Percentiles rank a stretch among this genome's conserved stretches.
Evolutionary conservation across 2,888 invertebrate genomes (phyloP).

Genomic region (Azorinus chamasolen): DNA sequence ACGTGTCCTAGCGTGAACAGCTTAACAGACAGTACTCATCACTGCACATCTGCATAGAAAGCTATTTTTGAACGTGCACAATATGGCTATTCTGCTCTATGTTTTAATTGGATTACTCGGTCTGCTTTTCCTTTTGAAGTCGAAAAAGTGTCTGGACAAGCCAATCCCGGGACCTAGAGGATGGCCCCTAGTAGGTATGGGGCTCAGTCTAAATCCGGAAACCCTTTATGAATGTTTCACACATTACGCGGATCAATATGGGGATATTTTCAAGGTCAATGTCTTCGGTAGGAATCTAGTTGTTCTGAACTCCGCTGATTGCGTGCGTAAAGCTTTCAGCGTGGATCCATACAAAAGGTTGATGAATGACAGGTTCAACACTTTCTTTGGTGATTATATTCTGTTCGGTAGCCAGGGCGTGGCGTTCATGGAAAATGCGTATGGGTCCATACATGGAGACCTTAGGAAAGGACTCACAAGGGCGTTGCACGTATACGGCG

Average conservation of each 20-base stretch:
- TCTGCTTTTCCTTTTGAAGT: neutral
- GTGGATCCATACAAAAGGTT: conserved; percentile 21
- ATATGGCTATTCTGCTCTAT: too few species aligned
- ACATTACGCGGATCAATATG: conserved; percentile 18
- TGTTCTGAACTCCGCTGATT: conserved; percentile 18
- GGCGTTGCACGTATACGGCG: conserved; percentile 23
- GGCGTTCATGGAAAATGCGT: conserved; percentile 9
- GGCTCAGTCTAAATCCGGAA: conserved; percentile 14
- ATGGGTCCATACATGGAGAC: conserved; percentile 13
- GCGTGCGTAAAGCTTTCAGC: conserved; percentile 23
- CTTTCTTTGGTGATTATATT: conserved; percentile 29
- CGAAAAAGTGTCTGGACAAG: conserved; percentile 6
- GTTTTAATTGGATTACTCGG: too few species aligned
- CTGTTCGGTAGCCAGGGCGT: conserved; percentile 13
- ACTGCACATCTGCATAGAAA: too few species aligned
- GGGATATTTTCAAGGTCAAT: conserved; percentile 32
- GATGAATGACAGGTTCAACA: conserved; percentile 24
- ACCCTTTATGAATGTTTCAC: conserved; percentile 6
- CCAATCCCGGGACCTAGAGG: conserved; percentile 36
- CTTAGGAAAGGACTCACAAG: conserved; percentile 11
- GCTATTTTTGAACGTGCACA: too few species aligned
- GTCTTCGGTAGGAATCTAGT: conserved; percentile 17
- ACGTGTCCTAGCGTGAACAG: too few species aligned
- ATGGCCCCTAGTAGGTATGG: conserved; percentile 23
- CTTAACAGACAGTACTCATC: too few species aligned